A percentile compares a stretch with the other conserved stretches of the same genome.
Evolutionary conservation across 1,140 invertebrate species (phyloP).

Genomic region (Panagrolaimus sp.): DNA sequence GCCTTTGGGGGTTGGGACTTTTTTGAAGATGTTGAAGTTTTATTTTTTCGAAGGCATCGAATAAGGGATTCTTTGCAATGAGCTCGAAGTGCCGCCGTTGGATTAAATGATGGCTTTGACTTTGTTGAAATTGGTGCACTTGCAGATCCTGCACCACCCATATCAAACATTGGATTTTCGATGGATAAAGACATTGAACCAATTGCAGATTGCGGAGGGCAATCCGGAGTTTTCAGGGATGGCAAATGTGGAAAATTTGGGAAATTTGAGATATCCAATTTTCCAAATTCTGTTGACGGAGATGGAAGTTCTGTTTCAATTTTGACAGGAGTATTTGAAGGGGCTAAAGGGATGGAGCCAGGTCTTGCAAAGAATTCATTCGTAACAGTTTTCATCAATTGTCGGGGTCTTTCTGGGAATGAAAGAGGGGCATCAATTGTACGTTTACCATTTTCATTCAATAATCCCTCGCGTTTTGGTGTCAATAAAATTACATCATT

Average conservation of each 20-base stretch:
- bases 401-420: slow-evolving; percentile 11
- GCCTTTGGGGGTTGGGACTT: neutral
- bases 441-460: slow-evolving; percentile 16
- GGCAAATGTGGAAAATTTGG: slow-evolving; percentile 2
- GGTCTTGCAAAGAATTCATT: neutral
- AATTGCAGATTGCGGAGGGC: neutral
- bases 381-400: neutral
- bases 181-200: neutral
- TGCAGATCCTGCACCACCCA: neutral
- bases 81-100: neutral
- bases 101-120: neutral
- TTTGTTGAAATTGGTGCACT: neutral
- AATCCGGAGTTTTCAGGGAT: neutral
- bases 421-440: slow-evolving; percentile 11
- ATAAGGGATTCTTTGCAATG: neutral
- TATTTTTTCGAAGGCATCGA: neutral
- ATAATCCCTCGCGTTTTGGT: neutral
- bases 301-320: slow-evolving; percentile 12
- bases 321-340: neutral
- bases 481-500: neutral
- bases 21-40: neutral
- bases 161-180: slow-evolving; percentile 13
- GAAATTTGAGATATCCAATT: slow-evolving; percentile 6
- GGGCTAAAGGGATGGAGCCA: neutral
- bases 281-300: slow-evolving; percentile 8